Evolutionary conservation across 2,888 invertebrate species (phyloP), one percentile per base, ranked within the genome.

Genomic region (Latrodectus elegans): DNA sequence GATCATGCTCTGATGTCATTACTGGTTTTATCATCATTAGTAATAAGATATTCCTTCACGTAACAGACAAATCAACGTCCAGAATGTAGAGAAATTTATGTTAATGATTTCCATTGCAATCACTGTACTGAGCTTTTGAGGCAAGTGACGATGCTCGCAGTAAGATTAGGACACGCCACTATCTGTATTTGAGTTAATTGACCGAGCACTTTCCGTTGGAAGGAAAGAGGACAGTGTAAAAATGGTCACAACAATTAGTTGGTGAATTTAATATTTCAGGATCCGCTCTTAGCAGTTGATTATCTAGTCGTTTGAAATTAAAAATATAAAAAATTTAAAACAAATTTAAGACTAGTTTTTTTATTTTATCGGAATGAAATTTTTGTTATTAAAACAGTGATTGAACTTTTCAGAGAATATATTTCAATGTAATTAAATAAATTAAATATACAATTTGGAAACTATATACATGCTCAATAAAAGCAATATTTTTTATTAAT

Each of bases 11-110:
- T 60, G 51, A 51, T 68, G 75, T 85, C 85, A 79, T 85, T 85
- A 85, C 74, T 64, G 52, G 52, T 70, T 71, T 22, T 85, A 80
- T 85, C 79, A 85, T 85, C 85, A 85, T 85, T 85, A 85, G 83
- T 71, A 76, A 83, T 76, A 76, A 76, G 83, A 70, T 71, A 51
- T 76, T 76, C 71, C 76, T 83, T 70, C 73, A 83, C 71, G 52
- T 79, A 74, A 78, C 73, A 77, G 73, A 84, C 67, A 84, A 78
- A 79, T 78, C 78, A 84, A 55, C 73, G 52, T 60, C 64, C 77
- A 68, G 17, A n/a, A 78, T 84, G 65, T 74, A 78, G 84, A 78
- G 77, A 84, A 78, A 84, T 84, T 84, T 84, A 84, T 84, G 84
- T 79, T 84, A 84, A 79, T 84, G 78, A 84, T 84, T 78, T 73